These are phyloP conservation scores for Dascyllus trimaculatus DNA, from an alignment of 2,113 vertebrate genomes.

Conservation along the genomic window DNA sequence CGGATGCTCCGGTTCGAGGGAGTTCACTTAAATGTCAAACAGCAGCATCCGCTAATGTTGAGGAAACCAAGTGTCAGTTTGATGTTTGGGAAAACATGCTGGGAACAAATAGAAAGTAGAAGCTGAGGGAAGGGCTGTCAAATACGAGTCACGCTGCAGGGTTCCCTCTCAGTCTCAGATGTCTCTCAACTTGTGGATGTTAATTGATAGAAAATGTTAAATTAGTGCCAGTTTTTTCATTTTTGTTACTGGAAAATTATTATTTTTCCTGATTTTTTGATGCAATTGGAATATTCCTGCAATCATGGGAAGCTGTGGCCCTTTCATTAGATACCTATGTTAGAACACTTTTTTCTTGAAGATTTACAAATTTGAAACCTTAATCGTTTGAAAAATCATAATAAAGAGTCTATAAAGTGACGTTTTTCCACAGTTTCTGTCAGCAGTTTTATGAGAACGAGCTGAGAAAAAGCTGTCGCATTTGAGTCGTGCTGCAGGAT, in stretches of 20 bases:
- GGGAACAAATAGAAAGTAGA: conserved; percentile 5
- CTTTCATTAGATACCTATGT: too few relatives aligned
- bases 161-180: conserved; percentile 15
- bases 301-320: too few relatives aligned
- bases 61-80: conserved; percentile 17
- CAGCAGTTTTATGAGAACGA: too few relatives aligned
- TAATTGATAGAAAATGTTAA: background rate
- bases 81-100: conserved; percentile 16
- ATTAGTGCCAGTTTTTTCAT: background rate
- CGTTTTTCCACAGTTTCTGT: too few relatives aligned
- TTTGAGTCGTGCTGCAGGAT: too few relatives aligned
- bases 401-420: too few relatives aligned
- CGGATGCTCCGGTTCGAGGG: conserved; percentile 27
- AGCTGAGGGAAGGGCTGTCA: conserved; percentile 31
- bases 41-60: conserved; percentile 20
- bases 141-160: conserved; percentile 22
- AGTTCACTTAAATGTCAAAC: conserved; percentile 50
- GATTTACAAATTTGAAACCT: too few relatives aligned
- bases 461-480: too few relatives aligned
- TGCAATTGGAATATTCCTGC: too few relatives aligned
- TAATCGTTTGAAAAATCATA: too few relatives aligned
- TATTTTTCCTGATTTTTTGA: too few relatives aligned
- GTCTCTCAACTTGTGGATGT: conserved; percentile 5
- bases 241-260: background rate
- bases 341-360: too few relatives aligned